A percentile compares a stretch with the other conserved stretches of the same genome.
phyloP scores from a whole-genome alignment of 2,113 vertebrate genomes.

The Thinocorus orbignyianus region DNA sequence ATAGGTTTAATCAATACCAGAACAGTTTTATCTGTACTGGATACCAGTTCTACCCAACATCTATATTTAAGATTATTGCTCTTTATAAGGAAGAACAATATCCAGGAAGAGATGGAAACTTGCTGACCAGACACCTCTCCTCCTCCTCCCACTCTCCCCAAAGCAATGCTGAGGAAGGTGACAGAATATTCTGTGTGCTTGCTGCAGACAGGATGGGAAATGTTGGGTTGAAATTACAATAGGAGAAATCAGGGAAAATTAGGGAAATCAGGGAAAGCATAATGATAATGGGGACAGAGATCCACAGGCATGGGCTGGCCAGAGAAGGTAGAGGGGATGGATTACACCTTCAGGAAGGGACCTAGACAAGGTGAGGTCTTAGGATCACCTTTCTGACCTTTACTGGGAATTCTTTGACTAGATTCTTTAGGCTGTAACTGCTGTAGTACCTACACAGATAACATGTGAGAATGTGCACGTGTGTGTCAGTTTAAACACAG shows the following conservation, averaged over 20 bases:
- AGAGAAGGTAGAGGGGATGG: too few relatives aligned
- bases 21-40: background rate
- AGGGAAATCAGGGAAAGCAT: background rate
- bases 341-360: background rate
- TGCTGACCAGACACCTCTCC: background rate
- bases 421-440: background rate
- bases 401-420: background rate
- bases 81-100: background rate
- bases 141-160: too few relatives aligned
- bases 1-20: background rate
- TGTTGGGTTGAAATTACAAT: background rate
- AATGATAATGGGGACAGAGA: too few relatives aligned
- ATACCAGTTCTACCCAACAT: background rate
- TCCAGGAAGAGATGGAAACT: background rate
- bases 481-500: background rate
- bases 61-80: background rate
- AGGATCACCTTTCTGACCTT: background rate
- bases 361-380: background rate
- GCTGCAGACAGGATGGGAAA: background rate
- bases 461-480: rapidly evolving
- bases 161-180: background rate
- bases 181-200: background rate
- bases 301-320: rapidly evolving
- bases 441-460: background rate
- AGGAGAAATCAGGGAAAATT: background rate